Conservation (phyloP, 2,113 vertebrate species). For the Brachirus orientalis region DNA sequence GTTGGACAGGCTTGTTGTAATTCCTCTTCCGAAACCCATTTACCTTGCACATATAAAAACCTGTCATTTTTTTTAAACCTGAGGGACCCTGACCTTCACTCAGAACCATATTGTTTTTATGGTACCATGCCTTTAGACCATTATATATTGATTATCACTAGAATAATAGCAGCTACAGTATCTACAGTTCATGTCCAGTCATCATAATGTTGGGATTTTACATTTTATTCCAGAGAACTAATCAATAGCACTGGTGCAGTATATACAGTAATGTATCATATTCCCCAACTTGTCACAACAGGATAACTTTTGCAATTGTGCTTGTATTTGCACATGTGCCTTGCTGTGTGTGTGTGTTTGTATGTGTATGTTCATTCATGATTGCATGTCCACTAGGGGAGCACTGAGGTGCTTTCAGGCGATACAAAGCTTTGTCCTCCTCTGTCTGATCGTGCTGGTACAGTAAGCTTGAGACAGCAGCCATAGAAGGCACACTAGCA, state of each 20-base stretch:
- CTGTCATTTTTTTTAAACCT: not conserved
- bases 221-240: not conserved
- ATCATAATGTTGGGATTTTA: not conserved
- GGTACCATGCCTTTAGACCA: not conserved
- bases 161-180: not conserved
- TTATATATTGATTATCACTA: not conserved
- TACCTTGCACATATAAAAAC: constrained; percentile 2
- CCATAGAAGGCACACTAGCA: constrained; percentile 44
- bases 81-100: constrained; percentile 17
- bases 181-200: not conserved
- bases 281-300: constrained; percentile 14
- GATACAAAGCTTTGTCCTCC: constrained; percentile 23
- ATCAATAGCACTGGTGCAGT: not conserved
- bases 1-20: not conserved
- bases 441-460: constrained; percentile 44
- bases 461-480: constrained; percentile 43
- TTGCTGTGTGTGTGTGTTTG: not conserved
- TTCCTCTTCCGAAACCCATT: constrained; percentile 14
- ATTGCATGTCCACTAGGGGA: constrained; percentile 59
- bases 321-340: not conserved
- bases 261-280: not conserved
- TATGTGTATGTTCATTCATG: constrained; percentile 34
- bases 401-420: constrained; percentile 65
- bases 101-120: not conserved
- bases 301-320: constrained; percentile 18